phyloP scores from a whole-genome alignment of 2,888 invertebrate genomes.

The Acanthosepion esculentum region DNA sequence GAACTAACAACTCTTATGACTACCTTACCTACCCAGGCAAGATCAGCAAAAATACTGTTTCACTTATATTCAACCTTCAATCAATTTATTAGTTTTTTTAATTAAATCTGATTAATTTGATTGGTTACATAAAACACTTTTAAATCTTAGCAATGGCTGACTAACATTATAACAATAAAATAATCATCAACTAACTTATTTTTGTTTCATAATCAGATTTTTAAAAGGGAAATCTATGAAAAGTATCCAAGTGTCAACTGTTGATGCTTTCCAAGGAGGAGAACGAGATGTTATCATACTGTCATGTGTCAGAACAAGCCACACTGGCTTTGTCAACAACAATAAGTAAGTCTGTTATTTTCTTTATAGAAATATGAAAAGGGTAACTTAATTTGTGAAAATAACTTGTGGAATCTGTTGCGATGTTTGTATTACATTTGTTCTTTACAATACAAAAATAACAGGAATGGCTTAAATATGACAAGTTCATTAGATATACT shows the following conservation, averaged over 20 bases:
- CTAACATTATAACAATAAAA: background rate
- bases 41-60: too few relatives aligned
- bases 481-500: background rate
- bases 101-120: too few relatives aligned
- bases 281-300: conserved; percentile 68
- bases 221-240: conserved; percentile 55
- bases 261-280: conserved; percentile 71
- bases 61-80: too few relatives aligned
- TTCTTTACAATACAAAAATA: background rate
- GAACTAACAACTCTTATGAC: too few relatives aligned
- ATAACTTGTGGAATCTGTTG: background rate
- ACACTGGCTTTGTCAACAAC: conserved; percentile 67
- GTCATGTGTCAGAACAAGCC: conserved; percentile 66
- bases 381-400: background rate
- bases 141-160: background rate
- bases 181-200: background rate
- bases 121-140: too few relatives aligned
- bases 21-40: too few relatives aligned
- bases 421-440: background rate
- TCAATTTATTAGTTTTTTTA: too few relatives aligned
- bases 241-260: conserved; percentile 67
- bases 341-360: conserved; percentile 60
- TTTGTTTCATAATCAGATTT: conserved; percentile 50
- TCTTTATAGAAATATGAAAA: background rate
- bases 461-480: background rate